These are phyloP conservation scores for Callospermophilus lateralis DNA, from an alignment of 2,113 vertebrate genomes.

Conservation along the genomic window DNA sequence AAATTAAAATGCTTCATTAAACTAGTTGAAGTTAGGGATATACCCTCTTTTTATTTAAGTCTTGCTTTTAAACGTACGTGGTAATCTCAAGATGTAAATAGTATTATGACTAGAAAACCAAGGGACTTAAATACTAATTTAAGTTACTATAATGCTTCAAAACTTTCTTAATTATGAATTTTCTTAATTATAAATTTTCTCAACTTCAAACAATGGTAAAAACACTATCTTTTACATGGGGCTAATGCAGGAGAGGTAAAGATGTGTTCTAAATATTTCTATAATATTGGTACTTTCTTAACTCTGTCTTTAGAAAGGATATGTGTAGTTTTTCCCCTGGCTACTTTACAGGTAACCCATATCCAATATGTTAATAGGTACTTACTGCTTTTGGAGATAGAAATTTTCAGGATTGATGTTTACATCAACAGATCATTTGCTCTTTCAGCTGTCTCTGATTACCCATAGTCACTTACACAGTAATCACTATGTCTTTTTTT, in stretches of 20 bases:
- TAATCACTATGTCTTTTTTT: background rate
- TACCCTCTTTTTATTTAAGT: background rate
- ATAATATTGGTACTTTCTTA: background rate
- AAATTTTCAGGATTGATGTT: background rate
- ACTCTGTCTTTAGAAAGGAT: background rate
- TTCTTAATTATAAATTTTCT: conserved; percentile 50
- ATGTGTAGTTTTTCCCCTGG: background rate
- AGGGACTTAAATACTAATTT: conserved; percentile 31
- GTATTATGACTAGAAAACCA: background rate
- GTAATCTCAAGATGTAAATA: background rate
- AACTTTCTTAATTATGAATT: conserved; percentile 16
- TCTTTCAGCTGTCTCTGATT: background rate
- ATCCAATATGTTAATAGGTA: background rate
- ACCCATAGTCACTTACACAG: background rate
- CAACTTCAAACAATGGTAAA: conserved; percentile 46
- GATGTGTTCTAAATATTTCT: background rate
- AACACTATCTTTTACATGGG: background rate
- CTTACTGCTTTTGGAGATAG: conserved; percentile 34
- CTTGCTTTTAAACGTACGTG: background rate
- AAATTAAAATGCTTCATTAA: background rate
- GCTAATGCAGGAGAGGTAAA: background rate
- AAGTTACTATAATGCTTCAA: background rate
- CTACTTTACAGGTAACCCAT: background rate
- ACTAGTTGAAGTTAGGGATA: background rate
- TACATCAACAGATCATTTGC: background rate